phyloP scores from a whole-genome alignment of 2,113 vertebrate genomes.

The Dromiciops gliroides region DNA sequence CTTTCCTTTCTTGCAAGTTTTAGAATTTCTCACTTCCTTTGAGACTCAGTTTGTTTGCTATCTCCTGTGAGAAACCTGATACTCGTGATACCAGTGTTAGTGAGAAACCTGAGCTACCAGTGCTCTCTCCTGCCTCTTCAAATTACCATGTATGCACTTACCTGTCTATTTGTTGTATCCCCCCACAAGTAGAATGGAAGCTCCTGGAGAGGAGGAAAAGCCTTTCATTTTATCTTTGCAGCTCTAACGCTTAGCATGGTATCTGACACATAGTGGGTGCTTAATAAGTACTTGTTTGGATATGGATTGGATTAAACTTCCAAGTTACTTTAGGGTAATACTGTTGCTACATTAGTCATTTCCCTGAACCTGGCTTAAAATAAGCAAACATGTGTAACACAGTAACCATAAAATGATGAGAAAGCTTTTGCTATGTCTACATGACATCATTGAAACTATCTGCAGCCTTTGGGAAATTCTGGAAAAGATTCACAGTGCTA shows the following conservation, averaged over 20 bases:
- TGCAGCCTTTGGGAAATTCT: constrained; percentile 1
- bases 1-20: not conserved
- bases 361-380: not conserved
- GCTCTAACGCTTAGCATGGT: not conserved
- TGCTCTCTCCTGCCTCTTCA: not conserved
- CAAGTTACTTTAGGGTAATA: not conserved
- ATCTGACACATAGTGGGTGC: not conserved
- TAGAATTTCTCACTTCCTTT: not conserved
- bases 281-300: not conserved
- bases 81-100: too few species aligned
- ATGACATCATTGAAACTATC: not conserved
- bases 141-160: not conserved
- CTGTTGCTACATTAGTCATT: not conserved
- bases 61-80: not conserved
- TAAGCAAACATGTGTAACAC: not conserved
- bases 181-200: not conserved
- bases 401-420: not conserved
- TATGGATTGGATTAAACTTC: not conserved
- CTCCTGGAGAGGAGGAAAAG: not conserved
- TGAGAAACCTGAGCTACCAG: not conserved
- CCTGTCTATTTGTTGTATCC: not conserved
- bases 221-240: not conserved
- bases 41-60: not conserved
- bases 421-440: not conserved
- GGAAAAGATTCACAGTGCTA: not conserved